phyloP scores from a whole-genome alignment of 2,113 vertebrate species.

The Rhabdomys dilectus region DNA sequence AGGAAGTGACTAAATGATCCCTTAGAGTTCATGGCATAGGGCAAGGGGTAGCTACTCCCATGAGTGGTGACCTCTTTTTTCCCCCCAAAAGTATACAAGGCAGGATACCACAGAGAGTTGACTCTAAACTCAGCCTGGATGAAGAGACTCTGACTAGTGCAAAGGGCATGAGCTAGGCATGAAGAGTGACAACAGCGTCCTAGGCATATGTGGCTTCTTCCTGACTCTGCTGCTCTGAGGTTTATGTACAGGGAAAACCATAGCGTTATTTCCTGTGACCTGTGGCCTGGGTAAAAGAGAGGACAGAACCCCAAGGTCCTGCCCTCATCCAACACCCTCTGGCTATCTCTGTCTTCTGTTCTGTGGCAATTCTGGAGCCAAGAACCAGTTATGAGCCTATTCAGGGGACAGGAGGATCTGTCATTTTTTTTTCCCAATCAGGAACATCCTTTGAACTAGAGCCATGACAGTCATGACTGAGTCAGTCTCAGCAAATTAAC shows the following conservation, averaged over 20 bases:
- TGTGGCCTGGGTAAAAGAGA: background rate
- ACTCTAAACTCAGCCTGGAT: background rate
- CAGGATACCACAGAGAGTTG: rapidly evolving
- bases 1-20: background rate
- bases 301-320: background rate
- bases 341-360: background rate
- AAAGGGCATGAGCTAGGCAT: rapidly evolving
- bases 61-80: no score
- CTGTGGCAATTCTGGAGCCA: no score
- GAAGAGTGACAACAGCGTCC: rapidly evolving
- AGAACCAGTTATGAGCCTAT: no score
- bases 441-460: background rate
- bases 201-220: background rate
- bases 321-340: rapidly evolving
- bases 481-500: background rate
- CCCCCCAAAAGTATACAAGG: background rate
- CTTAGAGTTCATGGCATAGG: background rate
- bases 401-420: no score
- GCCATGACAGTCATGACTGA: no score
- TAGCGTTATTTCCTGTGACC: no score
- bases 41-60: background rate
- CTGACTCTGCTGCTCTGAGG: background rate
- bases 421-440: background rate
- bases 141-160: background rate
- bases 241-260: background rate